phyloP scores from a whole-genome alignment of 2,113 vertebrate genomes.

The Micronycteris hirsuta region DNA sequence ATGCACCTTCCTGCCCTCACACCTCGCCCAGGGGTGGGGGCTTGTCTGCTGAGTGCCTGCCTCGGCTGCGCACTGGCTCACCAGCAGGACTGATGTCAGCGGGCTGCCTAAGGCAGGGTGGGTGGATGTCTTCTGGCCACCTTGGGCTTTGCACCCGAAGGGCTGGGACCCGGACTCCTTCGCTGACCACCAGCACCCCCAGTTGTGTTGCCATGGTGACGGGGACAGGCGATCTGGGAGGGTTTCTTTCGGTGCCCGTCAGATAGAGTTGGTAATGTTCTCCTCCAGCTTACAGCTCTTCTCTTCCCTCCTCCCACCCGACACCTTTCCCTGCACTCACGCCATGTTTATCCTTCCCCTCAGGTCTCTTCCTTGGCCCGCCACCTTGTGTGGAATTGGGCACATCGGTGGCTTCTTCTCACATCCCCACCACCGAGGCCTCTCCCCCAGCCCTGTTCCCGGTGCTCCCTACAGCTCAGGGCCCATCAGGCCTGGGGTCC shows the following conservation, averaged over 20 bases:
- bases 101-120: background rate
- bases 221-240: background rate
- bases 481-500: fast-evolving
- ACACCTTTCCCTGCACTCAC: background rate
- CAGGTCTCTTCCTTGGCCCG: background rate
- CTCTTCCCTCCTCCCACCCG: background rate
- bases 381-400: no score
- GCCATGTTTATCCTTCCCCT: background rate
- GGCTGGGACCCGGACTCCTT: background rate
- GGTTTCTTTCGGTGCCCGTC: background rate
- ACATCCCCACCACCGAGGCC: background rate
- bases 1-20: background rate
- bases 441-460: background rate
- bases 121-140: background rate
- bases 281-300: background rate
- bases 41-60: background rate
- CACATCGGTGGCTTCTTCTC: background rate
- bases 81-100: background rate
- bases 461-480: background rate
- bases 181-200: background rate
- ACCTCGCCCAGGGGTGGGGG: no score
- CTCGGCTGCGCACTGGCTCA: background rate
- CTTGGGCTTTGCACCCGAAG: background rate
- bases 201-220: background rate
- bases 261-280: background rate